phyloP scores from a whole-genome alignment of 2,113 vertebrate species.

The Melozone crissalis region DNA sequence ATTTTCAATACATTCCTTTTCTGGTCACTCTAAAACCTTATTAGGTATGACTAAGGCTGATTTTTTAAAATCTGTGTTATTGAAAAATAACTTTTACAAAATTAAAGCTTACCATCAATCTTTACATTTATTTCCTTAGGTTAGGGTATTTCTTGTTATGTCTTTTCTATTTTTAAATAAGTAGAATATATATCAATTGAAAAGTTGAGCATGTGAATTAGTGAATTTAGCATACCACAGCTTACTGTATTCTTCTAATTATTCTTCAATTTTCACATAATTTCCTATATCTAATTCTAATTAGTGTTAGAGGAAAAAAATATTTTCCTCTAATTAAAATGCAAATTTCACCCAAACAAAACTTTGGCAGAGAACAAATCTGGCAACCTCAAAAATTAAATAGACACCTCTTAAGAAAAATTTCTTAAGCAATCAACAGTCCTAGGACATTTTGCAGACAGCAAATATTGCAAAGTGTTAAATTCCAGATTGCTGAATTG shows the following conservation, averaged over 20 bases:
- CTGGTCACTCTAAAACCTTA: not conserved
- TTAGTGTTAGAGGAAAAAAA: accelerated
- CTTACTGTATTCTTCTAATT: not conserved
- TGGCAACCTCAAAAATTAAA: not conserved
- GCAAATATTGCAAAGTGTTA: not conserved
- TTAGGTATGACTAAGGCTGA: not conserved
- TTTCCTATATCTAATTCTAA: not conserved
- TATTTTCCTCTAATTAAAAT: not conserved
- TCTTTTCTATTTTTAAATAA: not conserved
- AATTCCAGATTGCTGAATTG: not conserved
- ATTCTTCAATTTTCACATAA: not conserved
- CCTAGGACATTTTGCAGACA: not conserved
- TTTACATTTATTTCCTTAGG: not conserved
- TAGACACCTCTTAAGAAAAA: not conserved
- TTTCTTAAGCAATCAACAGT: not conserved
- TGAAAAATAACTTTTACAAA: not conserved
- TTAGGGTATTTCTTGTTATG: not conserved
- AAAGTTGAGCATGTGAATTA: not conserved
- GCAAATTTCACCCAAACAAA: not conserved
- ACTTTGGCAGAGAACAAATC: not conserved
- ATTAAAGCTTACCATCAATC: not conserved
- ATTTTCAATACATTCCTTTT: not conserved
- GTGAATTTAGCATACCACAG: not conserved
- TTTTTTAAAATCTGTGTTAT: not conserved
- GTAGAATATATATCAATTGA: not conserved